Percentiles rank a stretch among this genome's conserved stretches.
phyloP scores from a whole-genome alignment of 2,113 vertebrate species.

The Calyptommatus sinebrachiatus region DNA sequence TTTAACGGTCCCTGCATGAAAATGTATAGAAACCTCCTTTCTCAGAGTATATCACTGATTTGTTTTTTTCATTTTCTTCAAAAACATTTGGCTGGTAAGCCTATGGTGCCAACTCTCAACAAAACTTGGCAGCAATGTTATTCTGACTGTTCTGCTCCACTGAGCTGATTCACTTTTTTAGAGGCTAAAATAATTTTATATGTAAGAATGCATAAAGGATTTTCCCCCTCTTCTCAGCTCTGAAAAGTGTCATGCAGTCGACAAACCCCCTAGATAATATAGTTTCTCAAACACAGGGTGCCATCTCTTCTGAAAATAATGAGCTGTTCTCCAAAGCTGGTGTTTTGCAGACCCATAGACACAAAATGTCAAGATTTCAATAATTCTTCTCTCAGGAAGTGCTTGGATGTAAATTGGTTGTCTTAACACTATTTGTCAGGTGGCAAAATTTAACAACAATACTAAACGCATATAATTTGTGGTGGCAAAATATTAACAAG shows the following conservation, averaged over 20 bases:
- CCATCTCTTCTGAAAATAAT: slow-evolving; percentile 51
- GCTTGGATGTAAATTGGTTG: slow-evolving; percentile 52
- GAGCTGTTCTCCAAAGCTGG: slow-evolving; percentile 40
- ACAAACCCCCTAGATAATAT: slow-evolving; percentile 9
- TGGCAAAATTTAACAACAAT: slow-evolving; percentile 64
- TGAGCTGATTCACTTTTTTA: neutral
- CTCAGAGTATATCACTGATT: neutral
- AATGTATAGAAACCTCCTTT: neutral
- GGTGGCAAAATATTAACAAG: slow-evolving; percentile 56
- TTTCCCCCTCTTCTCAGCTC: neutral
- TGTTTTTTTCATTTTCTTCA: neutral
- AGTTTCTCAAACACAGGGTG: slow-evolving; percentile 11
- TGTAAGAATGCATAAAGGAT: neutral
- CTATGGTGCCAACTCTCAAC: neutral
- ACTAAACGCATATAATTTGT: slow-evolving; percentile 62
- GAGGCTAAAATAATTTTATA: neutral
- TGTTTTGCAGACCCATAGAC: slow-evolving; percentile 34
- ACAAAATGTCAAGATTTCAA: slow-evolving; percentile 56
- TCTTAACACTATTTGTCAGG: slow-evolving; percentile 65
- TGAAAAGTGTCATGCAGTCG: slow-evolving; percentile 2
- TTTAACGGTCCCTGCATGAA: neutral
- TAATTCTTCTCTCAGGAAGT: slow-evolving; percentile 58
- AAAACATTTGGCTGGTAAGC: neutral
- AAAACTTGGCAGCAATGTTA: neutral
- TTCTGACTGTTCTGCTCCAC: neutral